Base-by-base conservation (phyloP, 1,140 invertebrate genomes). In the Agraylea sexmaculata region DNA sequence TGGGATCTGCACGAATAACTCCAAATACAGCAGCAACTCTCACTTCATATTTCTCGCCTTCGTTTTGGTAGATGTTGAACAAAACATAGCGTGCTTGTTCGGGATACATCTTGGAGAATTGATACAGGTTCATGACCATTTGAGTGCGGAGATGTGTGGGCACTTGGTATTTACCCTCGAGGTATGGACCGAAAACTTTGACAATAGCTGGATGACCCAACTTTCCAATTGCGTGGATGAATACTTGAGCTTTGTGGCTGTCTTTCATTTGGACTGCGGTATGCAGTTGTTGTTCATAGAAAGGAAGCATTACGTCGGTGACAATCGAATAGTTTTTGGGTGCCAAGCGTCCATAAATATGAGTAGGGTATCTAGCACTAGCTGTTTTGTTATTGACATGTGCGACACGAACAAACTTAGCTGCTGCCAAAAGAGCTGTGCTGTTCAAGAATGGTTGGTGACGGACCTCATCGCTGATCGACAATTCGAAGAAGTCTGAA, bases 41-140 rank as follows among this genome's bases (percentile, higher is more conserved):
- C 2, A 82, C 58, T 62, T 80, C 70, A 36, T 74, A 68, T n/a
- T 63, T 49, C 46, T 83, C 79, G 36, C 60, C 68, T 10, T 61
- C 60, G 54, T 83, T 82, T 42, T 69, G 61, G 45, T 80, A 75
- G 33, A 82, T 73, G 48, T 71, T 78, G 57, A 68, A 80, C 0
- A 79, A 52, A 4, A 77, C 67, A 13, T 68, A 52, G 18, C 69
- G 66, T 0, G 64, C 71, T 5, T 67, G 31, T 40, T 55, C 57
- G 8, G 78, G 75, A 29, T 66, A 50, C 27, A 56, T 49, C 7
- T 53, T 45, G 5, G 63, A 59, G 3, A 82, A 48, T 35, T 62
- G 57, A 21, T 60, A 50, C 32, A 83, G 46, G 23, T 65, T 60
- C 7, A 64, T 27, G 7, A 83, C 68, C 58, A 83, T 80, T 42